A percentile compares a stretch with the other conserved stretches of the same genome.
phyloP scores from a whole-genome alignment of 2,888 invertebrate species.

The Carabus problematicus region DNA sequence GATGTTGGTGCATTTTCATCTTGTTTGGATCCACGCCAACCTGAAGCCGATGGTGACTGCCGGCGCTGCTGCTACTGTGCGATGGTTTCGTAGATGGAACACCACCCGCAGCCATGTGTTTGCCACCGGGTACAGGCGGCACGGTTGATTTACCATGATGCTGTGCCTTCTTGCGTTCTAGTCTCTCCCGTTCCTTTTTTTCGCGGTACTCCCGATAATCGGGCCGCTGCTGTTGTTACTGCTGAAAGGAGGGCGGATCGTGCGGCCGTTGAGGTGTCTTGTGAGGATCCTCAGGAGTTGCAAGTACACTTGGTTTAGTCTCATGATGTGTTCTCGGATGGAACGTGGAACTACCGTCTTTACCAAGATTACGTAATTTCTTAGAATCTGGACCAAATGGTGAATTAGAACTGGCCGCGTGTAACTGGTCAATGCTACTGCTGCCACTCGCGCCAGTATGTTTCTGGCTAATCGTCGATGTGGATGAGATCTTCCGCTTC shows the following conservation, averaged over 20 bases:
- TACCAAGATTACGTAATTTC: conserved; percentile 46
- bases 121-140: conserved; percentile 32
- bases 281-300: conserved; percentile 49
- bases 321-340: conserved; percentile 32
- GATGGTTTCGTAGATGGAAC: conserved; percentile 12
- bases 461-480: conserved; percentile 54
- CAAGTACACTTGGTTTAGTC: conserved; percentile 35
- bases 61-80: conserved; percentile 25
- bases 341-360: conserved; percentile 18
- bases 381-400: conserved; percentile 56
- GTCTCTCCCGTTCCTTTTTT: conserved; percentile 68
- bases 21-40: conserved; percentile 44
- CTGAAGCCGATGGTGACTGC: conserved; percentile 43
- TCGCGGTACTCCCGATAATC: conserved; percentile 70
- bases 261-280: conserved; percentile 54
- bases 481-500: conserved; percentile 87
- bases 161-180: conserved; percentile 62
- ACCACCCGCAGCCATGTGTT: conserved; percentile 30
- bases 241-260: conserved; percentile 54
- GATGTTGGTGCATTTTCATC: conserved; percentile 46
- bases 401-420: conserved; percentile 55
- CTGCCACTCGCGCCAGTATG: conserved; percentile 50
- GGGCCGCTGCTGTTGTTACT: conserved; percentile 63
- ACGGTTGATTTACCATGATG: conserved; percentile 46
- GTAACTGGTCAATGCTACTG: conserved; percentile 54